Conservation (phyloP, 2,797 vertebrate species). For the Chiroxiphia lanceolata region DNA sequence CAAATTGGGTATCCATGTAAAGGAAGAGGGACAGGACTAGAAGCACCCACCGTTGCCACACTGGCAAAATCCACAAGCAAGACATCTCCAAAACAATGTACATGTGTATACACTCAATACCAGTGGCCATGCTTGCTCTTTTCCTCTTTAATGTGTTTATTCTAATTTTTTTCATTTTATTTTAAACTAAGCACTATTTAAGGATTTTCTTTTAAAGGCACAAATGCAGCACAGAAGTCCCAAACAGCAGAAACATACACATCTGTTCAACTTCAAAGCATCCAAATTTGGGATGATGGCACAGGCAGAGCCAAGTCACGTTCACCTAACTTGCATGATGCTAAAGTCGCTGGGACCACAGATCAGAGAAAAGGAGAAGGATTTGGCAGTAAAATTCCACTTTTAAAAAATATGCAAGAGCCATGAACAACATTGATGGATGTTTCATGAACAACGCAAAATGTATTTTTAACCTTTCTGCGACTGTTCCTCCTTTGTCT, state of each 20-base stretch:
- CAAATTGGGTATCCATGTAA: neutral
- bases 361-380: neutral
- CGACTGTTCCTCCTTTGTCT: neutral
- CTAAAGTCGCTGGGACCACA: neutral
- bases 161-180: neutral
- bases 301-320: neutral
- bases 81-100: neutral
- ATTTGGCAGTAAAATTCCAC: neutral
- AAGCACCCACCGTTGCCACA: neutral
- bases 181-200: neutral
- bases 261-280: neutral
- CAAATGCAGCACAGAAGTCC: neutral
- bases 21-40: neutral
- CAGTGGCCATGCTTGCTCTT: neutral
- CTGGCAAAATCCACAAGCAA: neutral
- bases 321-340: neutral
- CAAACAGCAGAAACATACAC: neutral
- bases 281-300: neutral
- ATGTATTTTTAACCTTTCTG: neutral
- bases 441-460: neutral
- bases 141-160: neutral
- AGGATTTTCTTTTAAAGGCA: neutral
- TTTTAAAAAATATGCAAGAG: neutral
- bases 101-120: rapidly evolving
- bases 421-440: neutral